Percentiles rank a stretch among this genome's conserved stretches.
Evolutionary conservation across 2,888 invertebrate genomes (phyloP).

Genomic region (Lepetodrilus schrolli): DNA sequence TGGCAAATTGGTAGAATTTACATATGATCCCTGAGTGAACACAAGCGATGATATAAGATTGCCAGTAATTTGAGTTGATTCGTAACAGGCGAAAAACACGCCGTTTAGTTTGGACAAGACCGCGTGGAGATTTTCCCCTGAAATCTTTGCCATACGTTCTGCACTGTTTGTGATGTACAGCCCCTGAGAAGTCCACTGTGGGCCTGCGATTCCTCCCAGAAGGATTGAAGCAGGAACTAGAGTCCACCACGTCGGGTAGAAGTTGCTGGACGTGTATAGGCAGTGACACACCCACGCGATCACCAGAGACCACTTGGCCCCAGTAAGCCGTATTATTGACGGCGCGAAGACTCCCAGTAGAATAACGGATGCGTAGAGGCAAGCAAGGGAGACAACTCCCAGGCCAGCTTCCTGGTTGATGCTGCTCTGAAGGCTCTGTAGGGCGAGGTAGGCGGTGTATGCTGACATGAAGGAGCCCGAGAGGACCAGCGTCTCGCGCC

Average conservation of each 20-base stretch:
- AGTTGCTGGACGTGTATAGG: slow-evolving; percentile 60
- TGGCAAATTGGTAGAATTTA: slow-evolving; percentile 28
- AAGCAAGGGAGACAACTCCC: slow-evolving; percentile 64
- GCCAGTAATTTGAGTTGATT: slow-evolving; percentile 63
- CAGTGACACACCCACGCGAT: slow-evolving; percentile 54
- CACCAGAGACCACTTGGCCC: slow-evolving; percentile 60
- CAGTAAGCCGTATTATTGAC: slow-evolving; percentile 52
- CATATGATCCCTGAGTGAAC: slow-evolving; percentile 47
- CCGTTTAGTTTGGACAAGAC: slow-evolving; percentile 62
- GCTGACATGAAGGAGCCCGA: slow-evolving; percentile 63
- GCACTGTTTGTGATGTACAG: slow-evolving; percentile 62
- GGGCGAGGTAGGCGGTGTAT: slow-evolving; percentile 66
- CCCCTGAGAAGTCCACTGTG: slow-evolving; percentile 67
- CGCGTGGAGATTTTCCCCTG: slow-evolving; percentile 44
- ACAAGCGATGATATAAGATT: slow-evolving; percentile 63
- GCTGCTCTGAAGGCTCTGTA: slow-evolving; percentile 70
- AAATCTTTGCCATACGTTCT: slow-evolving; percentile 50
- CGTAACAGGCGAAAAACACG: slow-evolving; percentile 60
- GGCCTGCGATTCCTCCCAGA: slow-evolving; percentile 61
- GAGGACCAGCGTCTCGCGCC: slow-evolving; percentile 52
- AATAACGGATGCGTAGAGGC: slow-evolving; percentile 65
- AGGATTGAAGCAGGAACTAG: slow-evolving; percentile 64
- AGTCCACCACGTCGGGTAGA: slow-evolving; percentile 58
- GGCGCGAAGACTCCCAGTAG: slow-evolving; percentile 64
- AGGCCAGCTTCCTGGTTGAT: slow-evolving; percentile 62